phyloP scores from a whole-genome alignment of 2,888 invertebrate species.

The Dynastes grantii region DNA sequence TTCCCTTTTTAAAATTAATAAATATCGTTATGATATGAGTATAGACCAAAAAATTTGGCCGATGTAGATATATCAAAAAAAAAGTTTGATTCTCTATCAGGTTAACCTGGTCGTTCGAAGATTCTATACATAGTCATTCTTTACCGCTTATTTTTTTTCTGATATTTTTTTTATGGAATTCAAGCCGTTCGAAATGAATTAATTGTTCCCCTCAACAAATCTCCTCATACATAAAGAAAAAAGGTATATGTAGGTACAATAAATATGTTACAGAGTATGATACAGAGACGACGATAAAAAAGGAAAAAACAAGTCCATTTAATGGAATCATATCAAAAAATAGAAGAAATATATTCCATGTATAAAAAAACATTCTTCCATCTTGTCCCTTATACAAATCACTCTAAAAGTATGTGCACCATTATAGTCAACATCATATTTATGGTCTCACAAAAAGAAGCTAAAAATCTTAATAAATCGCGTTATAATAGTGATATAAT shows the following conservation, averaged over 20 bases:
- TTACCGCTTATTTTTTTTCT: constrained; percentile 52
- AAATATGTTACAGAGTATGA: neutral
- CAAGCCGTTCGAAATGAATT: constrained; percentile 61
- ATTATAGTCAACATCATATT: neutral
- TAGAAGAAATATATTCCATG: neutral
- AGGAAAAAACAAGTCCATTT: constrained; percentile 5
- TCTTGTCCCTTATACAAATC: neutral
- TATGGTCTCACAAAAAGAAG: neutral
- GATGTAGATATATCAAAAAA: constrained; percentile 69
- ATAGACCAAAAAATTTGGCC: constrained; percentile 60
- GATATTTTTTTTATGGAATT: constrained; percentile 59
- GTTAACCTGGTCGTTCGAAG: constrained; percentile 68
- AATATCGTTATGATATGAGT: constrained; percentile 32
- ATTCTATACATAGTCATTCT: constrained; percentile 53
- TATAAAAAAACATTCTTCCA: constrained; percentile 7
- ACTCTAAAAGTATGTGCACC: constrained; percentile 14
- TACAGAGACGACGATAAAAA: constrained; percentile 50
- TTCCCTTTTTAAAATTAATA: constrained; percentile 19
- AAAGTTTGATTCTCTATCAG: constrained; percentile 60
- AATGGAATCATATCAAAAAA: constrained; percentile 45
- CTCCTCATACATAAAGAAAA: constrained; percentile 58
- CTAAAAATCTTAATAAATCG: constrained; percentile 18
- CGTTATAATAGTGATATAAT: constrained; percentile 25
- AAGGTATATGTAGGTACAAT: constrained; percentile 50
- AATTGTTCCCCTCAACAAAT: constrained; percentile 56